Evolutionary conservation across 2,113 vertebrate genomes (phyloP), one percentile per base, ranked within the genome.

Genomic region (Scalopus aquaticus): DNA sequence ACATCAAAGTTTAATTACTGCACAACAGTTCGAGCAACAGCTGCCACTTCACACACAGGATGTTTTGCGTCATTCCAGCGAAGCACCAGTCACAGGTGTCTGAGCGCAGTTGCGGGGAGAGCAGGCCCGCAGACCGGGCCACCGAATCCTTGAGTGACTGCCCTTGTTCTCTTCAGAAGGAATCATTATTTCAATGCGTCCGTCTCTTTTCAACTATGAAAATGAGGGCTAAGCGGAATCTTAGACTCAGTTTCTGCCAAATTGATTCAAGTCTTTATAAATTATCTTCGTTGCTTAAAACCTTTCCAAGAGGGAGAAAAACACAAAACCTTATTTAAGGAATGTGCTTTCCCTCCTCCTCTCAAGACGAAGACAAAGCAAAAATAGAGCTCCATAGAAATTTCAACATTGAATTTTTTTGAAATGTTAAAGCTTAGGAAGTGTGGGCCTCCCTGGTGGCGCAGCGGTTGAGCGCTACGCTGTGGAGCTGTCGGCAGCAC

Each of bases 311-410:
- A 3, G 17, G 9, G 32, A 96, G 42, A 30, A 73, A 35, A 77
- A 32, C 51, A 32, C 49, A n/a, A 73, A 54, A 64, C 35, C 12
- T 79, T 8, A 28, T 1, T 13, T 8, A 39, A 39, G 39, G n/a
- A 28, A 8, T 5, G 9, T 11, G 19, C 51, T 37, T 35, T 62
- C 49, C 26, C 12, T 32, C 30, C 0, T 26, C 39, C 65, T 78
- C 39, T 16, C 82, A 35, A 67, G 12, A 42, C 3, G 72, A 79
- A 88, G 54, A 35, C 72, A 62, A 20, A 89, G 69, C 77, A 94
- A 89, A 91, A 84, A 60, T 0, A 92, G 82, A 88, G 92, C 39
- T 42, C 69, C 73, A 46, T 0, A 91, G 95, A 88, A 95, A 94
- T 67, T 76, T 88, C 92, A 88, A 85, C 54, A 76, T 9, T 88